Percentiles rank a stretch among this genome's conserved stretches.
These are phyloP conservation scores for Bellardia pandia DNA, from an alignment of 2,888 invertebrate genomes.

Conservation along the genomic window DNA sequence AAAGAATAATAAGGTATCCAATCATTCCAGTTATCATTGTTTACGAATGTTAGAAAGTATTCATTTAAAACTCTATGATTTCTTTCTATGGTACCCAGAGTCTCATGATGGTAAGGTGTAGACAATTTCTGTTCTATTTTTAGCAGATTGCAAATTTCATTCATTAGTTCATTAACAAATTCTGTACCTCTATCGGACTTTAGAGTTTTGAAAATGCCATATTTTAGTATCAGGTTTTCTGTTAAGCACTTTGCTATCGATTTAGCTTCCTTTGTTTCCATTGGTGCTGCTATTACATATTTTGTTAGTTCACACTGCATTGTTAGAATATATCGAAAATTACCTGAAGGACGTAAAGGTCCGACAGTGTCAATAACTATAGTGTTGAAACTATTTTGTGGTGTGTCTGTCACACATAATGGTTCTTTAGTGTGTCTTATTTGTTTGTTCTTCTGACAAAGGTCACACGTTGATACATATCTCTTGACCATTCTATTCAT, in stretches of 20 bases:
- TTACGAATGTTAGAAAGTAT: slow-evolving; percentile 9
- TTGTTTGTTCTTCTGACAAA: too few species aligned
- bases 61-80: slow-evolving; percentile 31
- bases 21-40: neutral
- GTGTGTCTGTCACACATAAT: too few species aligned
- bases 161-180: neutral
- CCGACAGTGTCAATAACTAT: neutral
- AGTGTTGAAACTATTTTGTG: too few species aligned
- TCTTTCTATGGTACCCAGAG: slow-evolving; percentile 10
- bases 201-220: neutral
- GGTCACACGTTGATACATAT: neutral
- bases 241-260: too few species aligned
- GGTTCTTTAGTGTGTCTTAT: too few species aligned
- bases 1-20: slow-evolving; percentile 16
- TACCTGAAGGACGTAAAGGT: neutral
- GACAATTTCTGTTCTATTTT: slow-evolving; percentile 15
- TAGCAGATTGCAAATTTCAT: neutral
- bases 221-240: neutral
- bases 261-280: neutral
- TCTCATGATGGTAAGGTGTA: slow-evolving; percentile 23
- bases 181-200: neutral
- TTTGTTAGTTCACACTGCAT: neutral
- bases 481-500: neutral
- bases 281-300: neutral
- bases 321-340: neutral